phyloP scores from a whole-genome alignment of 2,797 vertebrate genomes.

The Esox lucius region DNA sequence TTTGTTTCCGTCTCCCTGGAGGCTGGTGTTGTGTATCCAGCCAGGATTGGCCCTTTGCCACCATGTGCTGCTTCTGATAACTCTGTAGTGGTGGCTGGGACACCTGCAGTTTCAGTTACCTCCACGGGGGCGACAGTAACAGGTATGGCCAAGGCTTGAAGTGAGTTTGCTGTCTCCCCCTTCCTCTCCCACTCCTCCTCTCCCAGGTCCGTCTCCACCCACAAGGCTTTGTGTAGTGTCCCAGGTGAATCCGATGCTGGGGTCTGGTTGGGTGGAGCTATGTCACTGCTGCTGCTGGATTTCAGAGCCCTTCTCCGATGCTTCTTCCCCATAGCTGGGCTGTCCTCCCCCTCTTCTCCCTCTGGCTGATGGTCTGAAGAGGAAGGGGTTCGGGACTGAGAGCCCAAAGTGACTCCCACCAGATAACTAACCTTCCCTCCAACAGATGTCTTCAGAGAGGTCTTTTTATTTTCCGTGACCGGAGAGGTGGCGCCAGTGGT shows the following conservation, averaged over 20 bases:
- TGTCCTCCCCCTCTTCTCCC: neutral
- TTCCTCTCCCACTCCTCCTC: constrained; percentile 42
- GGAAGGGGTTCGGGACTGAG: constrained; percentile 35
- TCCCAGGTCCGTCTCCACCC: constrained; percentile 75
- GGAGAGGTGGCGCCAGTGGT: constrained; percentile 54
- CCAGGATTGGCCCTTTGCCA: constrained; percentile 48
- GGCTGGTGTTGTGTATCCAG: constrained; percentile 38
- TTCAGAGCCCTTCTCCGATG: constrained; percentile 40
- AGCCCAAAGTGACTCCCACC: constrained; percentile 57
- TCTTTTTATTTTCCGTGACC: constrained; percentile 56
- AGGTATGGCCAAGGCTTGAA: constrained; percentile 62
- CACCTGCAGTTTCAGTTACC: constrained; percentile 23
- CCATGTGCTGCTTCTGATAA: constrained; percentile 1
- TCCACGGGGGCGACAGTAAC: constrained; percentile 65
- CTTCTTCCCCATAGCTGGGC: constrained; percentile 28
- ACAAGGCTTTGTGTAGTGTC: constrained; percentile 66
- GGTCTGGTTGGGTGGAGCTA: neutral
- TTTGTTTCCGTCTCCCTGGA: constrained; percentile 47
- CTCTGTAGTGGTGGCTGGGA: constrained; percentile 16
- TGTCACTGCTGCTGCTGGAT: constrained; percentile 30
- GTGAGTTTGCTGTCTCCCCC: constrained; percentile 58
- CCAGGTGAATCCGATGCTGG: constrained; percentile 50
- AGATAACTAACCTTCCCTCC: constrained; percentile 53
- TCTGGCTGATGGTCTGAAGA: constrained; percentile 33
- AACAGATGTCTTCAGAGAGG: constrained; percentile 43